Evolutionary conservation across 2,113 vertebrate genomes (phyloP), one percentile per base, ranked within the genome.

Genomic region (Agapornis roseicollis): DNA sequence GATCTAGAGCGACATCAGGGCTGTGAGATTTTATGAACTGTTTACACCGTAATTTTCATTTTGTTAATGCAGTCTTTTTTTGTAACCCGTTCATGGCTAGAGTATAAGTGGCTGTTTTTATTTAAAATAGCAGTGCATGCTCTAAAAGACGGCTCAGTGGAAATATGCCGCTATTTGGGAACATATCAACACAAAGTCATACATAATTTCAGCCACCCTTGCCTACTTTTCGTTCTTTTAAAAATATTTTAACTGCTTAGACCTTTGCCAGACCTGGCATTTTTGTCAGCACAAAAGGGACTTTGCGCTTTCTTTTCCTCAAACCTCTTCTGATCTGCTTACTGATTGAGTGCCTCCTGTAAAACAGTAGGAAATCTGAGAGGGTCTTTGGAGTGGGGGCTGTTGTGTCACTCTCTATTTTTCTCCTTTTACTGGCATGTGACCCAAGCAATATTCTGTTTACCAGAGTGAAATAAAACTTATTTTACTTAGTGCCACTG

Each of bases 1-100:
- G 99, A 99, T 99, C 99, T 99, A 99, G 99, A 99, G 98, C 99
- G 99, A 99, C 99, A 99, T 99, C 99, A 99, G 99, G 99, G 99
- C 99, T 99, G 99, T 99, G 99, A 99, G 99, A 99, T 99, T 99
- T 99, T 99, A 99, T 99, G 99, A 99, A 99, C 99, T 99, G 99
- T 99, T 99, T 99, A 99, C 99, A 99, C 99, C 99, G 99, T 99
- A 99, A 99, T 99, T 99, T 99, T 99, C 99, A 99, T 99, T 98
- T 99, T 99, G 99, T 99, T 99, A 99, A 99, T 99, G 99, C 99
- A 99, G 99, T 99, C 99, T 98, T 98, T 98, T 97, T 98, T 97
- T 98, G 98, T 98, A 98, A 98, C 98, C 98, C 98, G 90, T 98
- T 98, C 98, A 97, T 98, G 97, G 97, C 98, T 98, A 97, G 97